Conservation (phyloP, 1,140 invertebrate species). For the Pissodes strobi region DNA sequence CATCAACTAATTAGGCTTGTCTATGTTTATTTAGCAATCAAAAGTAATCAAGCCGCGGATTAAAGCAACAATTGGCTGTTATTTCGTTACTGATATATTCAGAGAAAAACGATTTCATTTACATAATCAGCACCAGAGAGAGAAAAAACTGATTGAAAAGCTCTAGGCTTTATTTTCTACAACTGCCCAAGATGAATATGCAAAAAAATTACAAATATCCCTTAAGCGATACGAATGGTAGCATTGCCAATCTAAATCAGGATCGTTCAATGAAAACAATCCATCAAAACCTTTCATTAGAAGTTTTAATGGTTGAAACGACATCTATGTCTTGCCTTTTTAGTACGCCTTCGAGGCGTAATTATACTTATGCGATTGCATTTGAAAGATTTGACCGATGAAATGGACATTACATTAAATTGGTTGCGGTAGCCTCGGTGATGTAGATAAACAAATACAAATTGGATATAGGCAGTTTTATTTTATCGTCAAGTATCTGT, state of each 20-base stretch:
- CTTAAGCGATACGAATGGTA: background rate
- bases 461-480: too few species aligned
- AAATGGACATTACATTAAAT: background rate
- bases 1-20: too few species aligned
- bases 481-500: too few species aligned
- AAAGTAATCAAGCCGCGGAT: too few species aligned
- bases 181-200: background rate
- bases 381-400: conserved; percentile 3
- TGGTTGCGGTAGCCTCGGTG: too few species aligned
- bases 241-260: conserved; percentile 1
- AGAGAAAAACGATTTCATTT: too few species aligned
- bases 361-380: background rate
- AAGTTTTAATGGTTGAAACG: background rate
- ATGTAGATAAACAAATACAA: too few species aligned
- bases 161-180: background rate
- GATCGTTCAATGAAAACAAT: conserved; percentile 3
- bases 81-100: too few species aligned
- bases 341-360: background rate
- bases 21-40: too few species aligned
- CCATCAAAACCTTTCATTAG: conserved; percentile 15
- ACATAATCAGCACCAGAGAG: too few species aligned
- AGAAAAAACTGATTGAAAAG: too few species aligned
- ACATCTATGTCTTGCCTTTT: conserved; percentile 1
- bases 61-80: too few species aligned
- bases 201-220: background rate